Evolutionary conservation across 2,797 vertebrate genomes (phyloP).

Genomic region (Rhabdophis nuchalis): DNA sequence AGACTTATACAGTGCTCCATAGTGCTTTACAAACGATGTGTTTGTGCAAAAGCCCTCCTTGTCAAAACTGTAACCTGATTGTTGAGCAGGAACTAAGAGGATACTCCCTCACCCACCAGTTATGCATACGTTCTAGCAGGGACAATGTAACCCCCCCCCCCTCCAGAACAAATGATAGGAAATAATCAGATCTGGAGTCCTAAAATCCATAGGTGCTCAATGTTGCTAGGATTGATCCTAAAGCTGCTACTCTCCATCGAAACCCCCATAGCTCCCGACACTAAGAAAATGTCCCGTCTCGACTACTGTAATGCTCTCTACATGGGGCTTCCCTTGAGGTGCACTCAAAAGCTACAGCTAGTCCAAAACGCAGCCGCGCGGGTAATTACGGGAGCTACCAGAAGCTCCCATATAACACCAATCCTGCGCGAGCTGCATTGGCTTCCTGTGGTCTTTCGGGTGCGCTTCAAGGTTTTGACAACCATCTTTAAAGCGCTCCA

Average conservation of each 20-base stretch:
- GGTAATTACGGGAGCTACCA: too few species aligned
- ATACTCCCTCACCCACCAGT: neutral
- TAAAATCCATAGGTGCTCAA: neutral
- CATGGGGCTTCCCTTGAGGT: too few species aligned
- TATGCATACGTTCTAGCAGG: neutral
- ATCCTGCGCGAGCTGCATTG: too few species aligned
- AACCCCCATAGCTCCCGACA: neutral
- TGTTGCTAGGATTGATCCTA: neutral
- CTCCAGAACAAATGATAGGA: neutral
- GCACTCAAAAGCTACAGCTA: too few species aligned
- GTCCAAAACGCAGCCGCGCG: too few species aligned
- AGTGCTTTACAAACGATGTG: neutral
- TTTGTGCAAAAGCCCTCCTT: neutral
- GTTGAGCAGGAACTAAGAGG: neutral
- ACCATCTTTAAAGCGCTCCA: too few species aligned
- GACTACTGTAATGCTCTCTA: too few species aligned
- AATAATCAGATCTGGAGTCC: neutral
- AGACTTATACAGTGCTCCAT: neutral
- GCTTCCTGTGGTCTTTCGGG: too few species aligned
- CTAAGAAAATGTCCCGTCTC: too few species aligned
- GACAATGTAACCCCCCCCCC: neutral
- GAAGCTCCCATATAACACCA: too few species aligned
- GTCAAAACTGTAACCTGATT: neutral
- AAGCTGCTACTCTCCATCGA: neutral
- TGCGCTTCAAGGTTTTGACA: too few species aligned